Conservation (phyloP, 2,888 invertebrate species). For the Candidula unifasciata region DNA sequence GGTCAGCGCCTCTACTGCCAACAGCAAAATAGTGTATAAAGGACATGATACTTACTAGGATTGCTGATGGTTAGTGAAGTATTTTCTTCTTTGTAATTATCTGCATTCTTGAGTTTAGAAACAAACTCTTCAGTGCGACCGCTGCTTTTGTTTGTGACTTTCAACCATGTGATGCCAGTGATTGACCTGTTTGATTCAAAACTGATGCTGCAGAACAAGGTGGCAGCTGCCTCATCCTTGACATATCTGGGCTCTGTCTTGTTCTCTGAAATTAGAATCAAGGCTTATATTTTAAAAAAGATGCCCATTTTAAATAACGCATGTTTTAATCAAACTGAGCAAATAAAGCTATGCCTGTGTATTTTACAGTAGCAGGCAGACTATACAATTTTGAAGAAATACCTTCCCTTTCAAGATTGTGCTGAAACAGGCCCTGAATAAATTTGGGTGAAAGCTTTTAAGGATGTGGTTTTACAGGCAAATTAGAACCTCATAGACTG, state of each 20-base stretch:
- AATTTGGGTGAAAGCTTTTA: too few relatives aligned
- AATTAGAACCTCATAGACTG: too few relatives aligned
- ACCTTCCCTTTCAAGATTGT: too few relatives aligned
- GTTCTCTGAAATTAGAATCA: slow-evolving; percentile 7
- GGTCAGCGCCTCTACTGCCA: too few relatives aligned
- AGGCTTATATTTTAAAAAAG: not conserved
- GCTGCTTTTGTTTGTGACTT: not conserved
- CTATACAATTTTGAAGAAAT: too few relatives aligned
- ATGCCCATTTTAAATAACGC: not conserved
- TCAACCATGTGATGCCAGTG: not conserved
- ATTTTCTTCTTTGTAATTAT: not conserved
- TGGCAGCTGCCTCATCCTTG: not conserved
- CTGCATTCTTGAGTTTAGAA: not conserved
- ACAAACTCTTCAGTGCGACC: not conserved
- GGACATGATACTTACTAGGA: slow-evolving; percentile 1
- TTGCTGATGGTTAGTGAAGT: slow-evolving; percentile 9
- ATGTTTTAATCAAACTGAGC: too few relatives aligned
- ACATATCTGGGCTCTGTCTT: slow-evolving; percentile 23
- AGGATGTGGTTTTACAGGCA: too few relatives aligned
- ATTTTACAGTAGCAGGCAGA: too few relatives aligned
- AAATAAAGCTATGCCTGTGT: too few relatives aligned
- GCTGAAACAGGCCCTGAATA: too few relatives aligned
- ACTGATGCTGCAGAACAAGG: slow-evolving; percentile 27
- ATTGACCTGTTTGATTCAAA: not conserved
- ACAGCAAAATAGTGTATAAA: not conserved